Base-by-base conservation (phyloP, 2,113 vertebrate species). In the Mormoops blainvillei region DNA sequence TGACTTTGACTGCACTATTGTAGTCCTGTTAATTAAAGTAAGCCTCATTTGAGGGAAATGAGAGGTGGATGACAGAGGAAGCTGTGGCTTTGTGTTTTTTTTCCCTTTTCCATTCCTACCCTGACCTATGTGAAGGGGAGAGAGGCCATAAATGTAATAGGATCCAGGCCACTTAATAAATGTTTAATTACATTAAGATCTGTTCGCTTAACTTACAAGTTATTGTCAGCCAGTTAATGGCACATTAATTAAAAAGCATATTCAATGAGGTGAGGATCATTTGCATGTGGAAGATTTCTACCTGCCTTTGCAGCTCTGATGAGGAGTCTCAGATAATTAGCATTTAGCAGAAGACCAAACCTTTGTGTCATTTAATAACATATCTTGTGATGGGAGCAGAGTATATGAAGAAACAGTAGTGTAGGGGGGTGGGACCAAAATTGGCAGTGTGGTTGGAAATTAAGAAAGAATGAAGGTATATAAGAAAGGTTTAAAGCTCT, bases 181-280 rank as follows among this genome's bases (percentile, higher is more conserved):
- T 61, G 52, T 94, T 97, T 97, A 95, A 98, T 97, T 98, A 95
- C 67, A 88, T 52, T 87, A 56, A 73, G 45, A 52, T 96, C 81
- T 86, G 33, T 88, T 97, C 97, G 97, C 92, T 98, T 94, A 97
- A 65, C 50, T 96, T 91, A 52, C 28, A 58, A 91, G 45, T 84
- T 97, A 95, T 83, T 84, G 91, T 92, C 80, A 97, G 71, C 82
- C 58, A 95, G 58, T 88, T 97, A 96, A 96, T 95, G 58, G 89
- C 95, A 97, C 93, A 96, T 97, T 98, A 97, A 98, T 97, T 98
- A 96, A 94, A 91, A 98, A 97, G 93, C 61, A 31, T 56, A 97
- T 97, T 98, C 81, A 96, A 16, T 96, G 80, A 97, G 14, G 65
- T 83, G 86, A 86, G 52, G 54, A 94, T 97, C 5, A n/a, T 91